These are phyloP conservation scores for Intellagama lesueurii DNA, from an alignment of 2,797 vertebrate species.

Conservation along the genomic window DNA sequence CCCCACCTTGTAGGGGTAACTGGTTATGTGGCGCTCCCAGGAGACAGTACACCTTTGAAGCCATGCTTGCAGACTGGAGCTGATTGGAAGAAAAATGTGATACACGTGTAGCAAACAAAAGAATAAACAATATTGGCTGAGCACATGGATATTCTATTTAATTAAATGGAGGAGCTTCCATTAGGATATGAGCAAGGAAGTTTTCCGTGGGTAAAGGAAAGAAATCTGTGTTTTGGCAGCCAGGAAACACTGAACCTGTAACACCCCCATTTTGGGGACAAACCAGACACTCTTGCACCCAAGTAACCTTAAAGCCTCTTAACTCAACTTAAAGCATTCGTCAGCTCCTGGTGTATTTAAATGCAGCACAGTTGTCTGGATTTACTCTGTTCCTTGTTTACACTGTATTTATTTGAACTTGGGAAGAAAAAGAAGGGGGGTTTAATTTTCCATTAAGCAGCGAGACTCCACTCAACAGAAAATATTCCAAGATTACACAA, in stretches of 20 bases:
- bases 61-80: too few relatives aligned
- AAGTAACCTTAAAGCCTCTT: not conserved
- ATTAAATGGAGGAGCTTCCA: not conserved
- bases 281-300: not conserved
- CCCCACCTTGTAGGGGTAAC: too few relatives aligned
- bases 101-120: too few relatives aligned
- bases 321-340: not conserved
- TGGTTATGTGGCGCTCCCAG: too few relatives aligned
- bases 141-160: not conserved
- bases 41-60: too few relatives aligned
- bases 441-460: conserved; percentile 27
- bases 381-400: not conserved
- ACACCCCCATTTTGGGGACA: not conserved
- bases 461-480: conserved; percentile 33
- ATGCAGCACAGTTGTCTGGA: not conserved
- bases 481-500: conserved; percentile 42
- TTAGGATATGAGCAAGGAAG: not conserved
- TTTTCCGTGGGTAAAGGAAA: not conserved
- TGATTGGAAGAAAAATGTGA: too few relatives aligned
- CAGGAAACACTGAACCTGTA: not conserved
- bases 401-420: conserved; percentile 36
- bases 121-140: not conserved
- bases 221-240: not conserved
- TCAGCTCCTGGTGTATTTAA: not conserved
- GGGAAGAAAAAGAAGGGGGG: conserved; percentile 7